These are phyloP conservation scores for Acanthochromis polyacanthus DNA, from an alignment of 2,113 vertebrate species.

Conservation along the genomic window DNA sequence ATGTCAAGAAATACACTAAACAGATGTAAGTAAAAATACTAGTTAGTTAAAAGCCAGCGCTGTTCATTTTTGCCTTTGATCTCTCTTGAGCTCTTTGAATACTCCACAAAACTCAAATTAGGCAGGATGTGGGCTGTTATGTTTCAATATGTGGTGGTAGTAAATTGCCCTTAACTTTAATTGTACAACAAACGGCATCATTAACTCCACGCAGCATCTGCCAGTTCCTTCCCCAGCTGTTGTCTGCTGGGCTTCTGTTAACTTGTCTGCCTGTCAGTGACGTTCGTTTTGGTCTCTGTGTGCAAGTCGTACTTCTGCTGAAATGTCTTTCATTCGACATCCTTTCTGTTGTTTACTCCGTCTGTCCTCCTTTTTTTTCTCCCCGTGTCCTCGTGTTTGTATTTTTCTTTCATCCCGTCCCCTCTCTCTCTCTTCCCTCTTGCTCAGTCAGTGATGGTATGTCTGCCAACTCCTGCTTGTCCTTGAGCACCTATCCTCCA, in stretches of 20 bases:
- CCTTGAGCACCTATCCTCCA: constrained; percentile 40
- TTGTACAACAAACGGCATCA: constrained; percentile 31
- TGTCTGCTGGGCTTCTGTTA: constrained; percentile 5
- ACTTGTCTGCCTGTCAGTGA: constrained; percentile 13
- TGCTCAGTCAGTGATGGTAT: constrained; percentile 5
- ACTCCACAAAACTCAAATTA: not conserved
- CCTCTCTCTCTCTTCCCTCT: not conserved
- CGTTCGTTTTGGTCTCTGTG: constrained; percentile 1
- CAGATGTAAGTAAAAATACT: not conserved
- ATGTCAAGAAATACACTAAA: not conserved
- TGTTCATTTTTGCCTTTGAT: not conserved
- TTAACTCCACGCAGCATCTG: constrained; percentile 40
- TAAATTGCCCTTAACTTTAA: constrained; percentile 38
- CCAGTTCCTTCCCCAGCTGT: constrained; percentile 21
- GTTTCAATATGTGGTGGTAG: constrained; percentile 14
- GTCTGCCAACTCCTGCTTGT: constrained; percentile 50
- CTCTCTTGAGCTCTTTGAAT: not conserved
- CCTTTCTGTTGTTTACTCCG: not conserved
- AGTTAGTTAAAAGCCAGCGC: not conserved
- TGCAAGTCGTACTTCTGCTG: not conserved
- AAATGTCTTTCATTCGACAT: constrained; percentile 2
- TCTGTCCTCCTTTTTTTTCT: not conserved
- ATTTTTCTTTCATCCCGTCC: not conserved
- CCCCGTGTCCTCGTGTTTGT: not conserved
- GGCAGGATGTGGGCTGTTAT: not conserved